Percentiles rank a stretch among this genome's conserved stretches.
Evolutionary conservation across 2,113 vertebrate species (phyloP).

Genomic region (Tamias sibiricus): DNA sequence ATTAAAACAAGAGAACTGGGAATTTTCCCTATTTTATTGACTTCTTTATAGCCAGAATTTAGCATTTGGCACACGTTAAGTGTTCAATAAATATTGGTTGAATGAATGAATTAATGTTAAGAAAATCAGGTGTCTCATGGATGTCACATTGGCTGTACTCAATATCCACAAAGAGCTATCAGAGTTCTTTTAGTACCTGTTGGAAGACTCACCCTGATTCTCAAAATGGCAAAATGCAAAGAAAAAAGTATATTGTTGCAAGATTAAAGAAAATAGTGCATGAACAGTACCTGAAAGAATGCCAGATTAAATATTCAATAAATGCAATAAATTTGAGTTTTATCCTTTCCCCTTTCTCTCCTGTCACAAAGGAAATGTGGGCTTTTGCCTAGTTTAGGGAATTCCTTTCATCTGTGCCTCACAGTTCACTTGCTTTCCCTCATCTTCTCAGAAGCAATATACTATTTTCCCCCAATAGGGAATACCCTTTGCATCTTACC

Average conservation of each 20-base stretch:
- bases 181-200: not conserved
- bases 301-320: conserved; percentile 4
- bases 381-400: not conserved
- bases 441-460: not conserved
- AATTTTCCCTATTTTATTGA: not conserved
- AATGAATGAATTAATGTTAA: not conserved
- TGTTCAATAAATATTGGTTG: conserved; percentile 24
- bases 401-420: not conserved
- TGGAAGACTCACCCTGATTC: conserved; percentile 32
- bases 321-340: not conserved
- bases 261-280: conserved; percentile 47
- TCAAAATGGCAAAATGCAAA: conserved; percentile 39
- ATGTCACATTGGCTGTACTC: not conserved
- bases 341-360: not conserved
- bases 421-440: not conserved
- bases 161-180: not conserved
- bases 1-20: not conserved
- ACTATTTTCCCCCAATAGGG: too few relatives aligned
- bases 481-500: not conserved
- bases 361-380: conserved; percentile 25
- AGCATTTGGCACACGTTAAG: not conserved
- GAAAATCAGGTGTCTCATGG: not conserved
- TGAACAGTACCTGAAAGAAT: conserved; percentile 24
- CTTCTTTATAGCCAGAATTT: not conserved
- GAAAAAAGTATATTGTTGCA: not conserved